Evolutionary conservation across 2,888 invertebrate species (phyloP).

Genomic region (Tenthredo notha): DNA sequence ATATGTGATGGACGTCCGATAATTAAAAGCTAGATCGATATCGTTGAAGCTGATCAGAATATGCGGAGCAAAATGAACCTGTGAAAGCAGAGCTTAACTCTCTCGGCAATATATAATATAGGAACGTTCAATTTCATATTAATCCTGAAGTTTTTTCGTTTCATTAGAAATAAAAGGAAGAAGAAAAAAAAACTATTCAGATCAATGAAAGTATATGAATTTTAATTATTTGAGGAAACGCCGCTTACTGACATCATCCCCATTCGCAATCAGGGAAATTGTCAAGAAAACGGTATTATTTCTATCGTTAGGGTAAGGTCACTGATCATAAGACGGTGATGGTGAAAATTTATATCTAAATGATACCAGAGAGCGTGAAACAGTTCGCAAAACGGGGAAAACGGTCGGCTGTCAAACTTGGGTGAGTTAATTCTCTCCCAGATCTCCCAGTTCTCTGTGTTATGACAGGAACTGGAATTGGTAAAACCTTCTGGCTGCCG

Average conservation of each 20-base stretch:
- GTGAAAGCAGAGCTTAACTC: not conserved
- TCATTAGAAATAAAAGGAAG: not conserved
- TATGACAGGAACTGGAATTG: not conserved
- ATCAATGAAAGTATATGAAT: not conserved
- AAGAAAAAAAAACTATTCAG: not conserved
- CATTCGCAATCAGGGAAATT: not conserved
- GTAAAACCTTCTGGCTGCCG: not conserved
- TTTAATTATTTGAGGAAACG: not conserved
- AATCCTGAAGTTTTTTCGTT: not conserved
- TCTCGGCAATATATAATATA: not conserved
- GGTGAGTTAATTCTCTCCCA: not conserved
- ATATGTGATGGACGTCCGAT: not conserved
- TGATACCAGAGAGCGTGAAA: not conserved
- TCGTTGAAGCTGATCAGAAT: not conserved
- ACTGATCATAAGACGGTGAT: not conserved
- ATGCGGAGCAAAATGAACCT: not conserved
- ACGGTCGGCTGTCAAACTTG: conserved; percentile 1
- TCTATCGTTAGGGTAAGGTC: not conserved
- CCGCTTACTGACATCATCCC: not conserved
- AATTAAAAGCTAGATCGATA: conserved; percentile 11
- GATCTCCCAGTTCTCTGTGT: not conserved
- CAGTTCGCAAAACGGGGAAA: not conserved
- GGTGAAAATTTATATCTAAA: not conserved
- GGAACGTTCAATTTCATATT: not conserved
- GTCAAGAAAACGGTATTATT: not conserved